Conservation (phyloP, 2,888 invertebrate species). For the Lasioglossum villosulum region DNA sequence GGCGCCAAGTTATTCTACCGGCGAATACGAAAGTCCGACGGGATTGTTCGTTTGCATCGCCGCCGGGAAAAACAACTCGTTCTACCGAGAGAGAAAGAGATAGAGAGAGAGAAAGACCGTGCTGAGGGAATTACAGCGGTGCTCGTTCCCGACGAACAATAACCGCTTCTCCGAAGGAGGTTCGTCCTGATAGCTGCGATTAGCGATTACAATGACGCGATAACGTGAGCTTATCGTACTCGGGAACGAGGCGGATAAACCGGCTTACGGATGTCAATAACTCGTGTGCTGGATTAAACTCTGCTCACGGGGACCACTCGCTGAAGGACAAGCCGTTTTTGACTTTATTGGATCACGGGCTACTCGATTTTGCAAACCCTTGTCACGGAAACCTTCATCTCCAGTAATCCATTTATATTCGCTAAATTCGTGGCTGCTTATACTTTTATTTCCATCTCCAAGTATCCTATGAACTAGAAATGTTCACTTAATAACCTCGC, state of each 20-base stretch:
- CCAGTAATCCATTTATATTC: neutral
- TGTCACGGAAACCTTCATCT: neutral
- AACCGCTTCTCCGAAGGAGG: constrained; percentile 8
- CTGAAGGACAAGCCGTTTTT: neutral
- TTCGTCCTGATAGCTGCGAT: constrained; percentile 14
- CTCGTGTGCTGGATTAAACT: neutral
- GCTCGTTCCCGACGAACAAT: constrained; percentile 2
- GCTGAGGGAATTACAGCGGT: constrained; percentile 13
- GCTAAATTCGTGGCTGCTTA: neutral
- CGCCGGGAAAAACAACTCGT: neutral
- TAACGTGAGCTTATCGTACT: constrained; percentile 27
- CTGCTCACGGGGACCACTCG: neutral
- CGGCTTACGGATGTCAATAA: constrained; percentile 47
- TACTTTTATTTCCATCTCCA: too few species aligned
- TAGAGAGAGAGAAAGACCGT: neutral
- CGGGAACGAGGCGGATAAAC: constrained; percentile 9
- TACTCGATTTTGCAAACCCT: neutral
- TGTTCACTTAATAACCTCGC: too few species aligned
- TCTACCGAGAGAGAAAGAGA: too few species aligned
- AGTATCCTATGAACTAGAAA: too few species aligned
- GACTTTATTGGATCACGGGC: neutral
- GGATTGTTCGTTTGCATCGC: neutral
- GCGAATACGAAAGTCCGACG: constrained; percentile 15
- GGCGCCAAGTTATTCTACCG: neutral
- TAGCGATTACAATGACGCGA: constrained; percentile 27